Percentiles rank a stretch among this genome's conserved stretches.
phyloP scores from a whole-genome alignment of 2,888 invertebrate species.

The Hypolimnas misippus region DNA sequence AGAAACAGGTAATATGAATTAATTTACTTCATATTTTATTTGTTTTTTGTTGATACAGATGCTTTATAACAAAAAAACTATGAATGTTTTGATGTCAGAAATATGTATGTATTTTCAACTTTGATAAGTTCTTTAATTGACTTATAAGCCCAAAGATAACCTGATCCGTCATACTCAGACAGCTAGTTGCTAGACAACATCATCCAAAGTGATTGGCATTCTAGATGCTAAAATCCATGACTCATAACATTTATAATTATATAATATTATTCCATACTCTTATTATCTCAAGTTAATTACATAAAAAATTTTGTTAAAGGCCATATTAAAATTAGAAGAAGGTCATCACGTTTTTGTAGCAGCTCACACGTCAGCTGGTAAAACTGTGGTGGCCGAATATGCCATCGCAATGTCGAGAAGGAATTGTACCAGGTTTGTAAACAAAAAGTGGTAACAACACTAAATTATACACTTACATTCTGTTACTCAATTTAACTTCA shows the following conservation, averaged over 20 bases:
- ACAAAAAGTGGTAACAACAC: neutral
- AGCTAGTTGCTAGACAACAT: too few relatives aligned
- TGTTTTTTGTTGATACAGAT: neutral
- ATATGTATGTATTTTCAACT: too few relatives aligned
- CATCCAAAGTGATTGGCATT: too few relatives aligned
- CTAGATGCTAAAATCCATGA: too few relatives aligned
- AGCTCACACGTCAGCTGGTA: slow-evolving; percentile 99
- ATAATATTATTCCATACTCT: too few relatives aligned
- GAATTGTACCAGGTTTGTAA: slow-evolving; percentile 91
- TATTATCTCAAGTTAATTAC: too few relatives aligned
- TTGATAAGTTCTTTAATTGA: too few relatives aligned
- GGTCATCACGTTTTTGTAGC: slow-evolving; percentile 98
- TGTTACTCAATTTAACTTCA: neutral
- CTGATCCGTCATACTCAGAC: too few relatives aligned
- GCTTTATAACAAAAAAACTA: too few relatives aligned
- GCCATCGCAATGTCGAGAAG: slow-evolving; percentile 97
- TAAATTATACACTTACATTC: neutral
- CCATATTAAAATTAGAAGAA: slow-evolving; percentile 96
- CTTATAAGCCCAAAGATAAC: too few relatives aligned
- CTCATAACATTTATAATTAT: too few relatives aligned
- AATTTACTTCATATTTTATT: neutral
- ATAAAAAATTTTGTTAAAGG: slow-evolving; percentile 80
- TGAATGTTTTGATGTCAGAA: too few relatives aligned
- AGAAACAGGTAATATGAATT: slow-evolving; percentile 89
- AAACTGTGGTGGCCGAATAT: slow-evolving; percentile 99